These are phyloP conservation scores for Anthopleura xanthogrammica DNA, from an alignment of 92 coral and sea anemone genomes.

Conservation along the genomic window DNA sequence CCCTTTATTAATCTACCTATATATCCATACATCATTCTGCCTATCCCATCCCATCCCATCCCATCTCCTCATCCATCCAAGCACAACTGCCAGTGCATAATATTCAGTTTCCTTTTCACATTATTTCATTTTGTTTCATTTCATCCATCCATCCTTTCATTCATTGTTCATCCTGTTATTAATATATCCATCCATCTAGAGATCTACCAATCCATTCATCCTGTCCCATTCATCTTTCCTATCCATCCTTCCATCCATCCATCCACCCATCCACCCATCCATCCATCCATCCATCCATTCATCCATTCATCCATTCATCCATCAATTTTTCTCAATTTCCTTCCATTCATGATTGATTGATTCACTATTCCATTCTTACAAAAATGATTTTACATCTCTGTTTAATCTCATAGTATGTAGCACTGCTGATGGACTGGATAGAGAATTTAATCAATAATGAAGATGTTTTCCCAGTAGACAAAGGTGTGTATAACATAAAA, in stretches of 20 bases:
- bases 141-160: background rate
- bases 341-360: too few relatives aligned
- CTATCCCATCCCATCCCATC: too few relatives aligned
- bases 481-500: slow-evolving; percentile 42
- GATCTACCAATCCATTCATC: too few relatives aligned
- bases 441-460: slow-evolving; percentile 86
- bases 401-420: slow-evolving; percentile 60
- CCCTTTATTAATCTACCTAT: background rate
- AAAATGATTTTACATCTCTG: background rate
- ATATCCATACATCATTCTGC: too few relatives aligned
- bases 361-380: background rate
- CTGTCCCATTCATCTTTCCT: background rate
- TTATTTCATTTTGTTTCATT: too few relatives aligned
- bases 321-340: too few relatives aligned
- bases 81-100: too few relatives aligned
- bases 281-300: too few relatives aligned
- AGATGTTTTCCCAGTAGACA: slow-evolving; percentile 89
- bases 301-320: too few relatives aligned
- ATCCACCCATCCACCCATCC: too few relatives aligned
- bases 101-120: too few relatives aligned
- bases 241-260: background rate
- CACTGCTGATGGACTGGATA: slow-evolving; percentile 91
- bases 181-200: too few relatives aligned
- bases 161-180: background rate
- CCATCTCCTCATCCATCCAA: background rate